These are phyloP conservation scores for Lepidocyrtinus sp. DNA, from an alignment of 2,888 invertebrate species.

Conservation along the genomic window DNA sequence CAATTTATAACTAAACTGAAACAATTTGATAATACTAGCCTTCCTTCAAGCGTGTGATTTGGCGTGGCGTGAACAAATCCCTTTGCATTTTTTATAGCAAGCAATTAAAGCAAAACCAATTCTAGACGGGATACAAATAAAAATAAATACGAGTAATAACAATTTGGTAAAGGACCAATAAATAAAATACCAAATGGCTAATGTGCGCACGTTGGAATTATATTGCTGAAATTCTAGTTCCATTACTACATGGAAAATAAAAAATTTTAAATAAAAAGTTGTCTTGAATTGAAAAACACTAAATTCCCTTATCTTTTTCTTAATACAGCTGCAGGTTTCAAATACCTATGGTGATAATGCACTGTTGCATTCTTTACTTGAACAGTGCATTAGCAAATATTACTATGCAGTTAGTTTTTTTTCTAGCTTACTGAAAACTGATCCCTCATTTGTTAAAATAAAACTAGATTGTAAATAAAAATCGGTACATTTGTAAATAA, in stretches of 20 bases:
- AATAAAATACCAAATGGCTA: slow-evolving; percentile 27
- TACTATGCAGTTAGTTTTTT: too few relatives aligned
- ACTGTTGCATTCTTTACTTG: too few relatives aligned
- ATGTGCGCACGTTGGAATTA: background rate
- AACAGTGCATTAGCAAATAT: too few relatives aligned
- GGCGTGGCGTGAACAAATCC: background rate
- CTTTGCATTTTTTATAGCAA: slow-evolving; percentile 3
- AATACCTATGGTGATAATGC: too few relatives aligned
- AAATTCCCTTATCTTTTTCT: too few relatives aligned
- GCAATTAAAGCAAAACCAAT: slow-evolving; percentile 13
- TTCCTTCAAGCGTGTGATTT: slow-evolving; percentile 9
- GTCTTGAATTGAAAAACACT: too few relatives aligned
- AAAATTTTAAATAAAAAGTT: too few relatives aligned
- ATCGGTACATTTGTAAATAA: too few relatives aligned
- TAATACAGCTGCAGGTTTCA: too few relatives aligned
- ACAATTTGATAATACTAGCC: slow-evolving; percentile 2
- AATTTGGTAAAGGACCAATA: slow-evolving; percentile 30
- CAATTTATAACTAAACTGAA: background rate
- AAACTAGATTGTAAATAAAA: too few relatives aligned
- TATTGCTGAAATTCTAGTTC: background rate
- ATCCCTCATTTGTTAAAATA: too few relatives aligned
- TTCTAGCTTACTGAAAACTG: too few relatives aligned
- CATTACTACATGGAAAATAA: background rate
- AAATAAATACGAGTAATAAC: slow-evolving; percentile 32
- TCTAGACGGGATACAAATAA: background rate